Evolutionary conservation across 92 coral and sea anemone species (phyloP).

Genomic region (Parazoanthus atlanticus): DNA sequence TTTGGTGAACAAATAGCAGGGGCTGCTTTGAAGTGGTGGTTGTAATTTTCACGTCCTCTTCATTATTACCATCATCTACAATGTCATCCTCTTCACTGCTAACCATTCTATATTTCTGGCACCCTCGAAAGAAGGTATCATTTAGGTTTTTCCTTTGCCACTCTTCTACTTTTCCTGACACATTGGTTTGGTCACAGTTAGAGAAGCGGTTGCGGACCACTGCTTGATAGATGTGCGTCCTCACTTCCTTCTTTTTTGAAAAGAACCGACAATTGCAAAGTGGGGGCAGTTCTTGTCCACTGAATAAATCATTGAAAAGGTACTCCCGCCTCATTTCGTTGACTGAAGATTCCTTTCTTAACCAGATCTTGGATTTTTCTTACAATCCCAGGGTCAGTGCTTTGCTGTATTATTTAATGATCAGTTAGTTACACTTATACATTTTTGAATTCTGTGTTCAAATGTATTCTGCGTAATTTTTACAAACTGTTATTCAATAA

Average conservation of each 20-base stretch:
- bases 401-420: neutral
- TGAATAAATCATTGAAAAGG: slow-evolving; percentile 29
- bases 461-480: no score
- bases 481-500: no score
- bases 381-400: neutral
- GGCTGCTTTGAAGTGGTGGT: slow-evolving; percentile 21
- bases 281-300: slow-evolving; percentile 49
- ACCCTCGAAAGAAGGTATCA: slow-evolving; percentile 45
- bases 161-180: slow-evolving; percentile 22
- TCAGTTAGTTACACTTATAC: no score
- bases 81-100: neutral
- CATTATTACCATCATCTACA: neutral
- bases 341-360: slow-evolving; percentile 3
- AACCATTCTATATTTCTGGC: neutral
- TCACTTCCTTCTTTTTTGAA: slow-evolving; percentile 34
- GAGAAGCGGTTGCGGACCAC: slow-evolving; percentile 33
- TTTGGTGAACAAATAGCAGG: slow-evolving; percentile 20
- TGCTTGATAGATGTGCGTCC: slow-evolving; percentile 48
- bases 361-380: slow-evolving; percentile 15
- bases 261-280: slow-evolving; percentile 25
- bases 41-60: no score
- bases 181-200: slow-evolving; percentile 49
- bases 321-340: slow-evolving; percentile 48
- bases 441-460: no score
- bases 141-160: slow-evolving; percentile 43